Evolutionary conservation across 2,888 invertebrate genomes (phyloP).

Genomic region (Caenorhabditis sp.): DNA sequence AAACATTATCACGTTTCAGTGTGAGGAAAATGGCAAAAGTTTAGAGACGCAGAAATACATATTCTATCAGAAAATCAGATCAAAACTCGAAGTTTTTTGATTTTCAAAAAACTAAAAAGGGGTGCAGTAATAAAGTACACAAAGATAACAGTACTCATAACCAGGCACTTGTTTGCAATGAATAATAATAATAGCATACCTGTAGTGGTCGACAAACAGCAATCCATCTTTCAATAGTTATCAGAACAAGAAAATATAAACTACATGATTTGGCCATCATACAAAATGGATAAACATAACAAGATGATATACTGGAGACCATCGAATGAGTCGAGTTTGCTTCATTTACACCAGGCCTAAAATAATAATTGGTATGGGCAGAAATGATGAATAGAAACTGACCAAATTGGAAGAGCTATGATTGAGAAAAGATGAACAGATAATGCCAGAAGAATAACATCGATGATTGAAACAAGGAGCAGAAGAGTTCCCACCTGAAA

Average conservation of each 20-base stretch:
- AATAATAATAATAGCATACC: constrained; percentile 6
- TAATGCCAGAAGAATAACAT: constrained; percentile 31
- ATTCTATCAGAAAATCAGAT: too few relatives aligned
- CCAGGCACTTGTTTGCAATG: too few relatives aligned
- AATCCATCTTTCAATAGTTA: constrained; percentile 40
- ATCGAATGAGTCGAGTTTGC: constrained; percentile 24
- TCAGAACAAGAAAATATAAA: constrained; percentile 37
- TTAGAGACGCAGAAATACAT: too few relatives aligned
- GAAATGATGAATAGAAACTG: background rate
- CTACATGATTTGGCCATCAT: constrained; percentile 41
- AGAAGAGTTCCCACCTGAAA: constrained; percentile 39
- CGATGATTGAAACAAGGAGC: constrained; percentile 34
- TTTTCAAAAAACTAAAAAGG: too few relatives aligned
- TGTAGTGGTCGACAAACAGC: constrained; percentile 41
- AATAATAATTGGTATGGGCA: background rate
- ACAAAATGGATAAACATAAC: constrained; percentile 33
- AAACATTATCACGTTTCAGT: too few relatives aligned
- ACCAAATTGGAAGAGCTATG: constrained; percentile 37
- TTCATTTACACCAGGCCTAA: constrained; percentile 32
- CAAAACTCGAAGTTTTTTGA: too few relatives aligned
- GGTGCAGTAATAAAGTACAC: too few relatives aligned
- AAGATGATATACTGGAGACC: constrained; percentile 23
- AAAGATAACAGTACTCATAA: too few relatives aligned
- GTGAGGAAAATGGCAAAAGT: too few relatives aligned
- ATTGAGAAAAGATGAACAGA: constrained; percentile 29